Evolutionary conservation across 2,113 vertebrate species (phyloP).

Genomic region (Monarcha castaneiventris): DNA sequence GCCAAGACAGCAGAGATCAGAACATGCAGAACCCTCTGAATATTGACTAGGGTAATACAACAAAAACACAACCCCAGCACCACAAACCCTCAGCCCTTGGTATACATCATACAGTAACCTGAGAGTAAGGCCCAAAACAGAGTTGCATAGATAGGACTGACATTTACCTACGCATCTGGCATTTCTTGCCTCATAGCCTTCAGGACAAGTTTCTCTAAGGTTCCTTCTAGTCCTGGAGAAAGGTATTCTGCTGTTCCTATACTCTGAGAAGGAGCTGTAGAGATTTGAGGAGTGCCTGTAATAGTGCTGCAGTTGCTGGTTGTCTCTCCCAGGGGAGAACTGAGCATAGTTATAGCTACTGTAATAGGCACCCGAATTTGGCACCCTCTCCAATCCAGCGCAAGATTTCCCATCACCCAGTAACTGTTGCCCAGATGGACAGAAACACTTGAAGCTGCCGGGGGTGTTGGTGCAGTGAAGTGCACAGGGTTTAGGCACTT

Average conservation of each 20-base stretch:
- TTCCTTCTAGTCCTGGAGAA: slow-evolving; percentile 79
- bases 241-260: slow-evolving; percentile 77
- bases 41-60: background rate
- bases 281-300: slow-evolving; percentile 90
- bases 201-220: slow-evolving; percentile 82
- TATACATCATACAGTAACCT: background rate
- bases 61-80: background rate
- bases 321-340: slow-evolving; percentile 79
- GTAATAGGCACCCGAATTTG: slow-evolving; percentile 80
- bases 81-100: background rate
- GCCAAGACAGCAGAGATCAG: background rate
- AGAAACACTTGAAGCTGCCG: slow-evolving; percentile 94
- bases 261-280: slow-evolving; percentile 85
- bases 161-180: slow-evolving; percentile 92
- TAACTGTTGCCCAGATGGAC: slow-evolving; percentile 89
- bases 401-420: slow-evolving; percentile 97
- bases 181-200: slow-evolving; percentile 84
- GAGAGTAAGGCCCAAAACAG: slow-evolving; percentile 10
- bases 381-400: slow-evolving; percentile 91
- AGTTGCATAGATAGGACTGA: slow-evolving; percentile 64
- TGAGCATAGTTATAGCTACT: slow-evolving; percentile 85
- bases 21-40: background rate
- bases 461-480: slow-evolving; percentile 91
- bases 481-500: slow-evolving; percentile 89
- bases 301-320: slow-evolving; percentile 81